These are phyloP conservation scores for Tetramorium alpestre DNA, from an alignment of 1,140 invertebrate species.

Conservation along the genomic window DNA sequence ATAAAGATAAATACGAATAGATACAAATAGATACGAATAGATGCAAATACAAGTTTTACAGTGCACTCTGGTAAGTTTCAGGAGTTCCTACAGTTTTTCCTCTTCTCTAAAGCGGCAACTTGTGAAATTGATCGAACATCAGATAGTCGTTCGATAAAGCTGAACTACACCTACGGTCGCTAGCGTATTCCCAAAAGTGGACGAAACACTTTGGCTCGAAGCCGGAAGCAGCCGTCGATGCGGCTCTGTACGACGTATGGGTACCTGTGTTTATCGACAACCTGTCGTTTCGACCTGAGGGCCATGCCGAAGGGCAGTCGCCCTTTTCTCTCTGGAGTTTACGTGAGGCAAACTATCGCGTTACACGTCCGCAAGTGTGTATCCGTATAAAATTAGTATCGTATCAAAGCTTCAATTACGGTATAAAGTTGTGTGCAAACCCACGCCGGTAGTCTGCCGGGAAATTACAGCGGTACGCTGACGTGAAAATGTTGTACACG, in stretches of 20 bases:
- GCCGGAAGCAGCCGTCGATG: conserved; percentile 63
- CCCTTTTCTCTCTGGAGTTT: conserved; percentile 69
- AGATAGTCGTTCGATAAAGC: conserved; percentile 14
- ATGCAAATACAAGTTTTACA: neutral
- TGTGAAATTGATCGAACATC: conserved; percentile 15
- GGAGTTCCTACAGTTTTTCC: neutral
- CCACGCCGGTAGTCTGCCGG: neutral
- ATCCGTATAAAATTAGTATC: conserved; percentile 60
- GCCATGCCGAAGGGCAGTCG: conserved; percentile 64
- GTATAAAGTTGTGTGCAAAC: conserved; percentile 34
- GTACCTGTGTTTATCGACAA: conserved; percentile 69
- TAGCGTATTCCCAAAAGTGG: conserved; percentile 16
- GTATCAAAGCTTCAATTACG: conserved; percentile 52
- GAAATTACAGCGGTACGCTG: neutral
- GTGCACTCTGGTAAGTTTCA: neutral
- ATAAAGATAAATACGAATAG: neutral
- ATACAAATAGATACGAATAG: neutral
- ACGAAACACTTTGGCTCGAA: conserved; percentile 28
- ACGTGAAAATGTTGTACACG: neutral
- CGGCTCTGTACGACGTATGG: conserved; percentile 39
- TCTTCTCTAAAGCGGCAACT: neutral
- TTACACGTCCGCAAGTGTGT: conserved; percentile 50
- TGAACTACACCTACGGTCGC: neutral
- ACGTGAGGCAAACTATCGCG: conserved; percentile 65
- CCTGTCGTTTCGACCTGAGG: conserved; percentile 59